These are phyloP conservation scores for Magallana angulata DNA, from an alignment of 1,140 invertebrate species.

Conservation along the genomic window DNA sequence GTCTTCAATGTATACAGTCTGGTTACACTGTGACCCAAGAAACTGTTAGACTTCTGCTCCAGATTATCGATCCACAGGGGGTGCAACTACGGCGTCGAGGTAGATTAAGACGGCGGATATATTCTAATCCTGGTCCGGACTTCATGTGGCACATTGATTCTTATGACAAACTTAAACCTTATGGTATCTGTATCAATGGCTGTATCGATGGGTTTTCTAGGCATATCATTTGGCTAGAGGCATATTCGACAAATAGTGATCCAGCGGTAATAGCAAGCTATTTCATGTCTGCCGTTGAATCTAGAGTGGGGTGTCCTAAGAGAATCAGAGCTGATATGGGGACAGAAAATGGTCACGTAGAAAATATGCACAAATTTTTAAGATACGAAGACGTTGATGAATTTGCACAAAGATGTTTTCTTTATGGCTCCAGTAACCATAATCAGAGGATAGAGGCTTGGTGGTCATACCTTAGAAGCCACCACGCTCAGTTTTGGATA, in stretches of 20 bases:
- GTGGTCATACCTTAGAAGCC: constrained; percentile 19
- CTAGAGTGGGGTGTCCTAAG: constrained; percentile 47
- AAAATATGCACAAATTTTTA: constrained; percentile 33
- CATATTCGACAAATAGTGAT: constrained; percentile 63
- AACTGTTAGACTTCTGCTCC: not conserved
- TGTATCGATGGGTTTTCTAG: constrained; percentile 31
- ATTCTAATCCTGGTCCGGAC: constrained; percentile 65
- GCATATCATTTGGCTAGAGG: constrained; percentile 60
- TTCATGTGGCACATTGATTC: constrained; percentile 65
- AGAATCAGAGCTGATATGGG: constrained; percentile 65
- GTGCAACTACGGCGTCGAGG: not conserved
- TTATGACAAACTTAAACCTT: constrained; percentile 73
- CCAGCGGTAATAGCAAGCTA: constrained; percentile 57
- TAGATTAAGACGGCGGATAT: constrained; percentile 53
- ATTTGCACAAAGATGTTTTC: constrained; percentile 32
- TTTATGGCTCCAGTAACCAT: constrained; percentile 10
- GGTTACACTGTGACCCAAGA: constrained; percentile 42
- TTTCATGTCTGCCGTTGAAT: constrained; percentile 55
- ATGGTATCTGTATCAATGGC: constrained; percentile 65
- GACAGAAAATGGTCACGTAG: constrained; percentile 62
- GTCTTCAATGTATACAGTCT: constrained; percentile 30
- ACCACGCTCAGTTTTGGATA: constrained; percentile 12
- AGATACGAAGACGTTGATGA: not conserved
- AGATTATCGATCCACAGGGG: constrained; percentile 45
- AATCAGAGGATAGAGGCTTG: constrained; percentile 23